phyloP scores from a whole-genome alignment of 2,797 vertebrate species.

The Trematomus bernacchii region DNA sequence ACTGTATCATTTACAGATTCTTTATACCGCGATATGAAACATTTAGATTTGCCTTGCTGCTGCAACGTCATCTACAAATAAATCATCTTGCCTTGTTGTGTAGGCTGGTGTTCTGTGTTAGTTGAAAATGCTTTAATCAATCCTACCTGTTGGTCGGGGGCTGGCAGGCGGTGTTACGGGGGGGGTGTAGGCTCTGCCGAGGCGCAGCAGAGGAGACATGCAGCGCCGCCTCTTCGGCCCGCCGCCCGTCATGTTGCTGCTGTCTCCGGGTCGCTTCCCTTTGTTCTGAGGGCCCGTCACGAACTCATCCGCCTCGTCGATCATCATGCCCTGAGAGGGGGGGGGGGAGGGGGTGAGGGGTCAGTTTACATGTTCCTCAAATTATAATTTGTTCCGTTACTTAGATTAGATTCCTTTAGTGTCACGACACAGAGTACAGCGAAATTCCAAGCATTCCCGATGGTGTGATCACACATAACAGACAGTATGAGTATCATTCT shows the following conservation, averaged over 20 bases:
- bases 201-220: conserved; percentile 93
- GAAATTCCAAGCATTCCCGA: no score
- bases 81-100: no score
- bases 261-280: conserved; percentile 92
- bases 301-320: conserved; percentile 98
- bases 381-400: no score
- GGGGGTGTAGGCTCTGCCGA: conserved; percentile 88
- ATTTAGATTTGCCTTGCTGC: no score
- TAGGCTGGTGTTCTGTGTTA: no score
- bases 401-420: background rate
- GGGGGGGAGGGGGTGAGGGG: background rate
- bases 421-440: no score
- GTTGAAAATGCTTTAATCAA: no score
- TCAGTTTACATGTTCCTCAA: background rate
- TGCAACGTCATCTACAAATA: no score
- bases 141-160: conserved; percentile 69
- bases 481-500: no score
- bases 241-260: conserved; percentile 86
- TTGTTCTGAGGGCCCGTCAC: conserved; percentile 92
- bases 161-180: conserved; percentile 80
- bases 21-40: no score
- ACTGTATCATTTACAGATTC: no score
- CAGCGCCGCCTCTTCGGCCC: conserved; percentile 93
- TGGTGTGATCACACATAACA: no score
- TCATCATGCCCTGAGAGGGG: conserved; percentile 94